Conservation (phyloP, 1,140 invertebrate genomes). For the Anadara kagoshimensis region DNA sequence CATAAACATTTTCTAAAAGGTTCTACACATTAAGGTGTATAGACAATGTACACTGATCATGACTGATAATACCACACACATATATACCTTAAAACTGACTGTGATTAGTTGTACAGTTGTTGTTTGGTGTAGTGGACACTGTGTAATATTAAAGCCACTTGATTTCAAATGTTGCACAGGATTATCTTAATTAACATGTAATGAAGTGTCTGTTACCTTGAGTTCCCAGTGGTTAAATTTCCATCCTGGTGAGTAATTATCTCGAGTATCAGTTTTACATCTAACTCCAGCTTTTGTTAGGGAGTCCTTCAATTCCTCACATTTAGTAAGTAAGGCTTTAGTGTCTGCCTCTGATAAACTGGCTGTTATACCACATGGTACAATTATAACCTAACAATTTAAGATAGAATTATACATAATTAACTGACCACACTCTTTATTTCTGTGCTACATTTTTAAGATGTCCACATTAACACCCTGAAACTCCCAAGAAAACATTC, state of each 20-base stretch:
- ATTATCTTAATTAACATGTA: too few relatives aligned
- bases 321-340: constrained; percentile 82
- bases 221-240: constrained; percentile 99
- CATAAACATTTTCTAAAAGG: too few relatives aligned
- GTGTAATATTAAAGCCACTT: too few relatives aligned
- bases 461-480: too few relatives aligned
- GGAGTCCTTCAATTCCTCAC: constrained; percentile 75
- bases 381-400: constrained; percentile 83
- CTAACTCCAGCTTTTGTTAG: constrained; percentile 78
- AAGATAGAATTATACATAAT: not conserved
- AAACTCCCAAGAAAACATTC: too few relatives aligned
- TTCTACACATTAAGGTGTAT: too few relatives aligned
- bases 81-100: too few relatives aligned
- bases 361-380: constrained; percentile 97
- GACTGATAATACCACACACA: too few relatives aligned
- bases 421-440: too few relatives aligned
- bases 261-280: constrained; percentile 88
- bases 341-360: constrained; percentile 83
- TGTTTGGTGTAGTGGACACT: too few relatives aligned
- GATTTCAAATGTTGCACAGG: not conserved
- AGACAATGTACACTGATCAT: too few relatives aligned
- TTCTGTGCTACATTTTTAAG: too few relatives aligned
- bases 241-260: constrained; percentile 99
- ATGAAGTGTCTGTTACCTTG: constrained; percentile 79
- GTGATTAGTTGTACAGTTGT: not conserved